Base-by-base conservation (phyloP, 2,888 invertebrate species). In the Apamea epomidion region DNA sequence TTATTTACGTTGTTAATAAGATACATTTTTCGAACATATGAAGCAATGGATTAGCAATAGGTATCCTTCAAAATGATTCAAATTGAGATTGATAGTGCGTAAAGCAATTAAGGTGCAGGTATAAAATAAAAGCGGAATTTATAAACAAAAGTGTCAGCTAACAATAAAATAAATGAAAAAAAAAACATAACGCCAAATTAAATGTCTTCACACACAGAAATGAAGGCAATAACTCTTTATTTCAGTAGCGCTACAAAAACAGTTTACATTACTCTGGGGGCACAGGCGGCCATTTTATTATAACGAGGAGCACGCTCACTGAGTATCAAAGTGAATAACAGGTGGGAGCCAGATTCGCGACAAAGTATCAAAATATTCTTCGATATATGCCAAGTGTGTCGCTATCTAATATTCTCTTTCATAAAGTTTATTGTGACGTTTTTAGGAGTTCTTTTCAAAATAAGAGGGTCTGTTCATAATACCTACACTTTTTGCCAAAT, bases 231-330 rank as follows among this genome's bases (percentile, higher is more conserved):
- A 86, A 78, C 37, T 74, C 72, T 74, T 48, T 29, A 77, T 74
- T 71, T 78, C 75, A 76, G 71, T 69, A 60, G 37, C 68, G 58
- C 42, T 51, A 78, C 58, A 76, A 81, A 80, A 87, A 77, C 76
- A 62, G 69, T 87, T 83, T 75, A 80, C 87, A 72, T 74, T 83
- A 42, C 87, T 67, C 87, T 25, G 29, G 87, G 84, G 87, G 62
- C 76, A 51, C 37, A 48, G 54, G 3, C 60, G 69, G 76, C 81
- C 45, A 72, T 79, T 79, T 83, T 69, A 69, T 74, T 54, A 78
- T 81, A 85, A 89, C 77, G 81, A 83, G 73, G 58, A 45, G 29
- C 77, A 64, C 87, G 85, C 51, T 78, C 60, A 42, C 71, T 58
- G 83, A 45, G 64, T 83, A 69, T 60, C 70, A 83, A 81, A 87